These are phyloP conservation scores for Trochalopteron elliotii DNA, from an alignment of 2,113 vertebrate species.

Conservation along the genomic window DNA sequence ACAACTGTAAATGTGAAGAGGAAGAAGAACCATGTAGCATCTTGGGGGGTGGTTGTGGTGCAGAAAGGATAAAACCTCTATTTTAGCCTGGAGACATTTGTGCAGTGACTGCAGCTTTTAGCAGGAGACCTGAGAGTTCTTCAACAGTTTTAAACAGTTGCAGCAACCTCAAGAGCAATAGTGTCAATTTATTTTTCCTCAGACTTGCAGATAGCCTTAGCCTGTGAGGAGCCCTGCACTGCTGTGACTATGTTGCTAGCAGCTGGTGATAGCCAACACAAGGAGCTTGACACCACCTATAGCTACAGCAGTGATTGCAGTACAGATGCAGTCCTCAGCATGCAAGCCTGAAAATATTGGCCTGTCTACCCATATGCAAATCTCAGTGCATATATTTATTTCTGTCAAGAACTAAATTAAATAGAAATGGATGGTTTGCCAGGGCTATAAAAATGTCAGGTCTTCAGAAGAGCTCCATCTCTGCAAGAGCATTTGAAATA, in stretches of 20 bases:
- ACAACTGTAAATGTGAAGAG: neutral
- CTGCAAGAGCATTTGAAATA: constrained; percentile 52
- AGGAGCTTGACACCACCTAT: neutral
- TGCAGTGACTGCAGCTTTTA: neutral
- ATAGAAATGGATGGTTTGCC: constrained; percentile 53
- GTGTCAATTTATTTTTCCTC: neutral
- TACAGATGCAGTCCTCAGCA: neutral
- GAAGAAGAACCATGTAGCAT: accelerated
- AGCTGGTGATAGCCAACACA: neutral
- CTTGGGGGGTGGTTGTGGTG: accelerated
- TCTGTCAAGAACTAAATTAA: constrained; percentile 56
- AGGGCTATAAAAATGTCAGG: constrained; percentile 52
- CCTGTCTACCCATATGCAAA: constrained; percentile 28
- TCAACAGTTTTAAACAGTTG: neutral
- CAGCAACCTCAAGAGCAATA: neutral
- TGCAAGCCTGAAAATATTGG: neutral
- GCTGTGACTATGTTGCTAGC: neutral
- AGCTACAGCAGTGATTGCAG: neutral
- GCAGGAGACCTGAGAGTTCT: neutral
- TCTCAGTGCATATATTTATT: constrained; percentile 30
- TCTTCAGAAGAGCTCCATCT: constrained; percentile 2
- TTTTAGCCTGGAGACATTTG: neutral
- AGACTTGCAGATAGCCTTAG: neutral
- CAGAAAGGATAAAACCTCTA: neutral
- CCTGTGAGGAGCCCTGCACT: neutral